Base-by-base conservation (phyloP, 2,797 vertebrate genomes). In the Buphagus erythrorhynchus region DNA sequence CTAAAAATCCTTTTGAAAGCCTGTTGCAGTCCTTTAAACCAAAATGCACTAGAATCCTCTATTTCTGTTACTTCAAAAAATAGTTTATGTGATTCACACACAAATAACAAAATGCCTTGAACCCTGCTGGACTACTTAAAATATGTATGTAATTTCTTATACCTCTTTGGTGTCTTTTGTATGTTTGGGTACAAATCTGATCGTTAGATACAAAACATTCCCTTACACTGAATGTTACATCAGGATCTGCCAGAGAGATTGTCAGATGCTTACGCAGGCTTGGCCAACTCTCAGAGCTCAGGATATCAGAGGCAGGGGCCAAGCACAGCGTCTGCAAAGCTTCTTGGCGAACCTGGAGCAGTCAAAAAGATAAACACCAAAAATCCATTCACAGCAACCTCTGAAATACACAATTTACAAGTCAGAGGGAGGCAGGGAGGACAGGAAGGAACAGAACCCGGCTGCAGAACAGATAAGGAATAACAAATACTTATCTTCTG, bases 241-340 rank as follows among this genome's bases (percentile, higher is more conserved):
- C 99, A 1, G 98, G 98, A 95, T 99, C 99, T 2, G 97, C 97
- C 69, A 99, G 98, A 36, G 98, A 98, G 2, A 91, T 36, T 1
- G 97, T 98, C 35, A 99, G 98, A 86, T 98, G 99, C 95, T 98
- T 98, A 46, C 98, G 98, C 67, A 99, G 98, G 91, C 96, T 95
- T 71, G 97, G 98, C 99, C 99, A 99, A 65, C 98, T 98, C 97
- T 99, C 99, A 84, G 98, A 99, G 96, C 98, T 99, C 88, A 99
- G 96, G n/a, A 99, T 98, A 40, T 99, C 99, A 13, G 99, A 99
- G 0, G 98, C 99, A 25, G 99, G 98, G 22, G 99, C 99, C 36
- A 98, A 98, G 94, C 99, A 99, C 22, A 99, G 97, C 0, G 90
- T 98, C 95, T 99, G 98, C 82, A 99, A 97, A 16, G 99, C 99